Evolutionary conservation across 35 echinoderm and acorn worm genomes (phyloP).

Genomic region (Apostichopus californicus): DNA sequence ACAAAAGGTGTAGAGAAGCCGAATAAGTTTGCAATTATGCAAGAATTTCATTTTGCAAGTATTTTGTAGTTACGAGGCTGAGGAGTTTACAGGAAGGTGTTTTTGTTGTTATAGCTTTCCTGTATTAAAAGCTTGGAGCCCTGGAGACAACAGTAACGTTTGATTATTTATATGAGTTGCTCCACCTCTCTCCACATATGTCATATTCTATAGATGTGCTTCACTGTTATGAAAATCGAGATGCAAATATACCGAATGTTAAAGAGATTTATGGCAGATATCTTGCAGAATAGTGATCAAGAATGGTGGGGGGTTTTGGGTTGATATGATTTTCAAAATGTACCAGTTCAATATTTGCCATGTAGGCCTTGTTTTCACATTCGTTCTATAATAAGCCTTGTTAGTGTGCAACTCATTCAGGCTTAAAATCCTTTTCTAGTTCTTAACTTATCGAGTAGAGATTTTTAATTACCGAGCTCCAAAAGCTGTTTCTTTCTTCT

Average conservation of each 20-base stretch:
- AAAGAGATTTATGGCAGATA: background rate
- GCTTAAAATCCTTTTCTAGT: slow-evolving; percentile 3
- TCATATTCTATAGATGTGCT: background rate
- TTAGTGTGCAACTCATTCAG: slow-evolving; percentile 5
- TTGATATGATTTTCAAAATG: background rate
- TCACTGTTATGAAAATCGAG: no score
- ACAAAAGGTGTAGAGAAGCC: background rate
- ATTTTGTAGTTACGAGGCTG: slow-evolving; percentile 35
- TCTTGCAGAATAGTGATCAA: background rate
- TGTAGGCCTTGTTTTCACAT: slow-evolving; percentile 1
- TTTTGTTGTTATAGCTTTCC: background rate
- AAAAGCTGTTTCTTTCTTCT: background rate
- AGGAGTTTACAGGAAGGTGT: background rate
- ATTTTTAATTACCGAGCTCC: background rate
- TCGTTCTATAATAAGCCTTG: background rate
- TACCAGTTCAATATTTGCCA: background rate
- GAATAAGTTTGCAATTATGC: slow-evolving; percentile 27
- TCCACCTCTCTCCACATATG: background rate
- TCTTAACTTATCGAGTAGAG: background rate
- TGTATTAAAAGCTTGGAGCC: background rate
- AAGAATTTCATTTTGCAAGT: slow-evolving; percentile 17
- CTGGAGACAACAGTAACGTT: background rate
- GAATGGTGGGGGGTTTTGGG: background rate
- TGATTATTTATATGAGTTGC: background rate
- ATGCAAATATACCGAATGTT: no score